Base-by-base conservation (phyloP, 1,140 invertebrate species). In the Chlorops oryzae region DNA sequence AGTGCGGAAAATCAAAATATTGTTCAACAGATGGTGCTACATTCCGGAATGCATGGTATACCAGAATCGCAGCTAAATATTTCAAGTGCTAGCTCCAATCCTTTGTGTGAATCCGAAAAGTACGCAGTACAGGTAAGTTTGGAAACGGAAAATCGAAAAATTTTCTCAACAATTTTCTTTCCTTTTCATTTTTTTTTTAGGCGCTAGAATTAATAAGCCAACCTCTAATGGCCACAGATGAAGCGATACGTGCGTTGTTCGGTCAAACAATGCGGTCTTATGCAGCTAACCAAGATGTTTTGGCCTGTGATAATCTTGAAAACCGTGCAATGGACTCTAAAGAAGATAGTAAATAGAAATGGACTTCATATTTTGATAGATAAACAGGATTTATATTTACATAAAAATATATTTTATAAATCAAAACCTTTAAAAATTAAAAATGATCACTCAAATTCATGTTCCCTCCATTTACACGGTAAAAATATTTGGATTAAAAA, bases 1-100 rank as follows among this genome's bases (percentile, higher is more conserved):
- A 61, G 72, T 40, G 56, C 60, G 3, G 62, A 68, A 51, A 76
- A 61, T 54, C 52, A 65, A 18, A 74, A 68, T 35, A 72, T 67
- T 32, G 57, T 61, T 7, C 60, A 62, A 23, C 65, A 63, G 21
- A 61, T 72, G 61, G 65, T 69, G 4, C 28, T 71, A 12, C 61
- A 70, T 59, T 61, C 67, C 3, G 71, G 68, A 9, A 59, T 72
- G 12, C 64, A 67, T 25, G 57, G 60, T 43, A 72, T 73, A 38
- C 70, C 67, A 5, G 59, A 69, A 52, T 39, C 58, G 15, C 58
- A 61, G 0, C 40, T 69, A 0, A 59, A 62, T 46, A 41, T 71
- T 15, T 59, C 59, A 20, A 63, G 62, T 13, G 57, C 56, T 42
- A 61, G 58, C 24, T 61, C 60, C 1, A 59, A 63, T 47, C 63